Base-by-base conservation (phyloP, 2,888 invertebrate genomes). In the Dicroscelio sp. region DNA sequence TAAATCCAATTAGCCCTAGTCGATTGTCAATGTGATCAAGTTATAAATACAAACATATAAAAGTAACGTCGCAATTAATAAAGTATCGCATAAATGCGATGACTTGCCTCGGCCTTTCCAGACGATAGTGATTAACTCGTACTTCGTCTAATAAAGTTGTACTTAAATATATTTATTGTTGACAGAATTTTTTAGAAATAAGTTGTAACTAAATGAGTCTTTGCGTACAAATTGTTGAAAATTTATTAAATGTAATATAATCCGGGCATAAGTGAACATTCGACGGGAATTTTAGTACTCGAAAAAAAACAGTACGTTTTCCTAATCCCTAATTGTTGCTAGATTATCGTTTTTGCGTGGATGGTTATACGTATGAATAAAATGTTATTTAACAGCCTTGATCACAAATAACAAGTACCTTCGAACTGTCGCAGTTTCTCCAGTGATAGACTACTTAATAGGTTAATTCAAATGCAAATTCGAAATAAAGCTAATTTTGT, bases 381-480 rank as follows among this genome's bases (percentile, higher is more conserved):
- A 38, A 86, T 78, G 76, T 86, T 67, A 67, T 67, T 69, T 76
- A 75, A 82, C 87, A 82, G 87, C 87, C 82, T 82, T 87, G 87
- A 87, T 87, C 87, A 87, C 75, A 87, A 80, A 55, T 86, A 82
- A 87, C 43, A 58, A 87, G 80, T 87, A 87, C 87, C 87, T 87
- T 87, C 35, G 43, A 67, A 75, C 75, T 80, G 75, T 82, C 86
- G 82, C 75, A 73, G 75, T 75, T 75, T 75, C 38, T 75, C 58
- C 67, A 80, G 80, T 86, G 87, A 87, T 87, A 82, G 87, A 87
- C 82, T 87, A 82, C 82, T 73, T 63, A 71, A 38, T 38, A 71
- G 35, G n/a, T n/a, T 48, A 48, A 73, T 48, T 23, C 14, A 73
- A 79, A 71, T 75, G 58, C 79, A 55, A 25, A 48, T 78, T 78